Evolutionary conservation across 1,140 invertebrate species (phyloP).

Genomic region (Tribolium castaneum): DNA sequence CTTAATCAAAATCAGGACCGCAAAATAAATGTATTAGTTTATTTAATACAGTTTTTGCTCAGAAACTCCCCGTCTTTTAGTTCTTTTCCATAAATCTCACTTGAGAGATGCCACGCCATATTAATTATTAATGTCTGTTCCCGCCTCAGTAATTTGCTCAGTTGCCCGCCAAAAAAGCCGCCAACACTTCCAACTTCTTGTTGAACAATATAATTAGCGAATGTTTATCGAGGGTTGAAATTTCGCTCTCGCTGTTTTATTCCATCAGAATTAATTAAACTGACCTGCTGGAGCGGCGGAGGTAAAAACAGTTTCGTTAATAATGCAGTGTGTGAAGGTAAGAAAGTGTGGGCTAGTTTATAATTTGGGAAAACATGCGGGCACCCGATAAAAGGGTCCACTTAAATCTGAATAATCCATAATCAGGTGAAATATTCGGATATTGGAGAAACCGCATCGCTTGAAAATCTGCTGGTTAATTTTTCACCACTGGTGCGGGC

Average conservation of each 20-base stretch:
- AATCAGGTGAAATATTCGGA: not conserved
- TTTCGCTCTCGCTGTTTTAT: not conserved
- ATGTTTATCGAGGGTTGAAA: not conserved
- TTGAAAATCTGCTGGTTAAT: not conserved
- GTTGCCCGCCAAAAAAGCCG: not conserved
- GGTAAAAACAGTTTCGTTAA: slow-evolving; percentile 16
- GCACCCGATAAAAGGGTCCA: slow-evolving; percentile 14
- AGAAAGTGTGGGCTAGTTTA: not conserved
- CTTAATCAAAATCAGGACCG: not conserved
- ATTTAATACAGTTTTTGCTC: no score
- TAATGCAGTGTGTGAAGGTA: not conserved
- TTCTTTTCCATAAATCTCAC: not conserved
- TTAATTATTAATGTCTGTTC: not conserved
- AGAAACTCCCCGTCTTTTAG: not conserved
- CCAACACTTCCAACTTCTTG: not conserved
- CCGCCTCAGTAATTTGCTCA: not conserved
- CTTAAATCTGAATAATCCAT: slow-evolving; percentile 27
- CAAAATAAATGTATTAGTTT: no score
- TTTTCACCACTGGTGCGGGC: not conserved
- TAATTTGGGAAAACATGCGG: not conserved
- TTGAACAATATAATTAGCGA: not conserved
- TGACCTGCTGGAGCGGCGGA: not conserved
- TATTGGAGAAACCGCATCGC: slow-evolving; percentile 2
- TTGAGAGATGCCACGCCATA: not conserved
- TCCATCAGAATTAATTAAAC: not conserved